These are phyloP conservation scores for Aphelenchoides besseyi DNA, from an alignment of 1,140 invertebrate genomes.

Conservation along the genomic window DNA sequence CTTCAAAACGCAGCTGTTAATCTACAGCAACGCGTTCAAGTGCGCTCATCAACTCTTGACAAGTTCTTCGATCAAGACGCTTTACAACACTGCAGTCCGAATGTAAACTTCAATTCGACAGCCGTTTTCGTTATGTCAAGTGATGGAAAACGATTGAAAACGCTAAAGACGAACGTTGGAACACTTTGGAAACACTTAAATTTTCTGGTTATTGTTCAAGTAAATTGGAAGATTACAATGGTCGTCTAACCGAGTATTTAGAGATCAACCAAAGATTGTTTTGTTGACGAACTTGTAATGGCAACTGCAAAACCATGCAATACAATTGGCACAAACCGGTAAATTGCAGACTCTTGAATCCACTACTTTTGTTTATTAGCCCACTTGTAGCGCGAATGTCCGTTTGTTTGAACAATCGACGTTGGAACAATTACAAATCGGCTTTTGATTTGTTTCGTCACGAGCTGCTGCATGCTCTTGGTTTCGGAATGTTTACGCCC, in stretches of 20 bases:
- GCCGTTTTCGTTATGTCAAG: background rate
- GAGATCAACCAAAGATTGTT: background rate
- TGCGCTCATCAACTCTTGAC: background rate
- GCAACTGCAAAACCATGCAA: background rate
- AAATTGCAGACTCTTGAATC: background rate
- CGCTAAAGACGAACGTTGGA: background rate
- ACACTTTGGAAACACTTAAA: background rate
- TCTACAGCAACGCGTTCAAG: background rate
- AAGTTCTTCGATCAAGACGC: background rate
- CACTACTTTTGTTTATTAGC: background rate
- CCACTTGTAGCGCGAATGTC: slow-evolving; percentile 5
- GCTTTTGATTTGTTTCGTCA: slow-evolving; percentile 39
- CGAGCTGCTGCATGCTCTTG: slow-evolving; percentile 41
- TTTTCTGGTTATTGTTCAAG: background rate
- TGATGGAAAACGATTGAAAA: background rate
- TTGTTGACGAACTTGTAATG: background rate
- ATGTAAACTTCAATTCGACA: background rate
- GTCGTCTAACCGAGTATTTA: background rate
- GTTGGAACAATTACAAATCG: slow-evolving; percentile 27
- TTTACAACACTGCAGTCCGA: background rate
- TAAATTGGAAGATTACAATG: too few species aligned
- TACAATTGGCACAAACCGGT: background rate
- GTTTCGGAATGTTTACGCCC: slow-evolving; percentile 36
- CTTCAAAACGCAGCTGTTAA: background rate
- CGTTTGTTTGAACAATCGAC: slow-evolving; percentile 30